Evolutionary conservation across 2,797 vertebrate species (phyloP).

Genomic region (Kryptopterus vitreolus): DNA sequence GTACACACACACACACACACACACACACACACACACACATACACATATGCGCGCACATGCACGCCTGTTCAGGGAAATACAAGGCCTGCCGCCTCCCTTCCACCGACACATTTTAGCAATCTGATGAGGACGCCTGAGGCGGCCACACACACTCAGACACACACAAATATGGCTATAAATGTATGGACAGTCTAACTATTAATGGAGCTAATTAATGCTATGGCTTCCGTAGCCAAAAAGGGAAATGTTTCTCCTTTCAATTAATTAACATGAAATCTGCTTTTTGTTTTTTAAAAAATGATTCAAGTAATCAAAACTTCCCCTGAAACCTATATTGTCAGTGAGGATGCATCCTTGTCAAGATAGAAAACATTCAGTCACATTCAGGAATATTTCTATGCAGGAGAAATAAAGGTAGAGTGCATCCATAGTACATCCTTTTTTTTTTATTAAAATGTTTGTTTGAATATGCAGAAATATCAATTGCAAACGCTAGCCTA

Average conservation of each 20-base stretch:
- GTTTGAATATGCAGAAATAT: slow-evolving; percentile 6
- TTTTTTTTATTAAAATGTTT: not conserved
- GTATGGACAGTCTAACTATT: not conserved
- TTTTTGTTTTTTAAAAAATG: no score
- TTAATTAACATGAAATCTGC: no score
- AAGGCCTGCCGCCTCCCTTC: slow-evolving; percentile 70
- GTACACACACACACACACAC: slow-evolving; percentile 36
- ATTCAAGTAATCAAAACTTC: no score
- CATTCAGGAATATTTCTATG: no score
- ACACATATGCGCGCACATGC: slow-evolving; percentile 37
- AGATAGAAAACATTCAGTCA: not conserved
- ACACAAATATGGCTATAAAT: slow-evolving; percentile 23
- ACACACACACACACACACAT: slow-evolving; percentile 38
- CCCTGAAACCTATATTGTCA: no score
- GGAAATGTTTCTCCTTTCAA: not conserved
- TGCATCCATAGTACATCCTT: not conserved
- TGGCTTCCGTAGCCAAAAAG: not conserved
- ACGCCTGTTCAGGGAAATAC: slow-evolving; percentile 65
- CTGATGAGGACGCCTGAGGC: slow-evolving; percentile 69
- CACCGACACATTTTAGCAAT: slow-evolving; percentile 74
- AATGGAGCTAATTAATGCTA: not conserved
- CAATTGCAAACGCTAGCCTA: not conserved
- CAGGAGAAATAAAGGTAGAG: not conserved
- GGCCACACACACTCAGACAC: slow-evolving; percentile 43
- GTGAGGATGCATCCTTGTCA: not conserved